Conservation (phyloP, 2,113 vertebrate species). For the Siniperca chuatsi region DNA sequence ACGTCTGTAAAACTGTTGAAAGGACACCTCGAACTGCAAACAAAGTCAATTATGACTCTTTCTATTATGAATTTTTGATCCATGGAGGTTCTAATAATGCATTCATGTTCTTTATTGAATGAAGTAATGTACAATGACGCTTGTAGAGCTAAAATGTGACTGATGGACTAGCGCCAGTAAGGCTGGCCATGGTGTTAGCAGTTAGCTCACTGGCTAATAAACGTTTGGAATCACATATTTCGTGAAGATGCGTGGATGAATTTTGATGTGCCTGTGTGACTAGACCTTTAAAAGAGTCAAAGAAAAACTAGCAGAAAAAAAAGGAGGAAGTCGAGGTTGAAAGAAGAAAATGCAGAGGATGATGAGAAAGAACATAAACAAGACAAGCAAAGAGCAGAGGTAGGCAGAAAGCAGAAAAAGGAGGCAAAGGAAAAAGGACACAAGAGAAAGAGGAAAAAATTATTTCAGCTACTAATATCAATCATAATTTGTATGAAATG, state of each 20-base stretch:
- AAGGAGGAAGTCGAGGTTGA: neutral
- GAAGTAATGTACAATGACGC: neutral
- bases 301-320: too few species aligned
- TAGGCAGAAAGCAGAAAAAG: too few species aligned
- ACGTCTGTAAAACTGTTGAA: too few species aligned
- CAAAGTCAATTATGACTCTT: too few species aligned
- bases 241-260: neutral
- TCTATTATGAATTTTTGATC: too few species aligned
- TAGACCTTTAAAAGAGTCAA: neutral
- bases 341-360: neutral
- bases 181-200: neutral
- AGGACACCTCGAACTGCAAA: too few species aligned
- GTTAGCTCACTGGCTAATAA: neutral
- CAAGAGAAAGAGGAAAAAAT: neutral
- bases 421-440: too few species aligned
- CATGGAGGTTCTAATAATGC: too few species aligned
- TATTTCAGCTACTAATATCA: neutral
- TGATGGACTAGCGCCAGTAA: too few species aligned
- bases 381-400: neutral
- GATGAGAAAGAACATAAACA: neutral
- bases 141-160: neutral
- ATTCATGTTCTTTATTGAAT: neutral
- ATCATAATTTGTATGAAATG: neutral
- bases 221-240: neutral
- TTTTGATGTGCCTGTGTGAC: neutral